Conservation (phyloP, 2,888 invertebrate species). For the Platerodrilus igneus region DNA sequence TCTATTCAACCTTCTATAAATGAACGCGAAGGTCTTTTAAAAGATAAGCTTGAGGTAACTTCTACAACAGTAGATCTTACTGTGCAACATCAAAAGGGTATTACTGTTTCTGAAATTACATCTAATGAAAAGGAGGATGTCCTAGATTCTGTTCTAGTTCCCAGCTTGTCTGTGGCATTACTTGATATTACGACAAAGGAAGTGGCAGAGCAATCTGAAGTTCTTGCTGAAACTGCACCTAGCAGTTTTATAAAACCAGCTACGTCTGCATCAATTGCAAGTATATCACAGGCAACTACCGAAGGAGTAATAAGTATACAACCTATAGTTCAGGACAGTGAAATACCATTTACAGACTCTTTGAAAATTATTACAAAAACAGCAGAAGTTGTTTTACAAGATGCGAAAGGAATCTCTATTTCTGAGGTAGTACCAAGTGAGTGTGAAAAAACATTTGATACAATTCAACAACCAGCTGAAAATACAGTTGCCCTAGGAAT, state of each 20-base stretch:
- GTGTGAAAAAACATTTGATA: slow-evolving; percentile 44
- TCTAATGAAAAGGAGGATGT: slow-evolving; percentile 50
- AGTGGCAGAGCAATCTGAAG: slow-evolving; percentile 46
- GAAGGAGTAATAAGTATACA: slow-evolving; percentile 16
- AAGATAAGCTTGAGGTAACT: slow-evolving; percentile 20
- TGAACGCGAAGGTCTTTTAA: slow-evolving; percentile 40
- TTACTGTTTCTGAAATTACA: slow-evolving; percentile 48
- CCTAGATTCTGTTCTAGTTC: slow-evolving; percentile 40
- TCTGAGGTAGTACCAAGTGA: slow-evolving; percentile 52
- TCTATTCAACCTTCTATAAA: slow-evolving; percentile 39
- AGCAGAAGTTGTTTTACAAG: slow-evolving; percentile 46
- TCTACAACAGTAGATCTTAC: slow-evolving; percentile 45
- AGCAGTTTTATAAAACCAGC: slow-evolving; percentile 5
- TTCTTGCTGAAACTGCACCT: slow-evolving; percentile 6
- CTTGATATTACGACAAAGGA: slow-evolving; percentile 44
- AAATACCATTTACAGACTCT: slow-evolving; percentile 22
- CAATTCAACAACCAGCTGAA: slow-evolving; percentile 36
- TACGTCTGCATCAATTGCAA: slow-evolving; percentile 3
- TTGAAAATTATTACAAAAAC: slow-evolving; percentile 35
- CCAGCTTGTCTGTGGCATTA: slow-evolving; percentile 37
- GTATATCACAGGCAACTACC: slow-evolving; percentile 9
- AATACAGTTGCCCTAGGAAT: slow-evolving; percentile 40
- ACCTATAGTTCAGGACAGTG: slow-evolving; percentile 39
- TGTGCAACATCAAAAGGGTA: slow-evolving; percentile 45
- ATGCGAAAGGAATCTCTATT: slow-evolving; percentile 44